Evolutionary conservation across 2,888 invertebrate genomes (phyloP).

Genomic region (Eledone cirrhosa): DNA sequence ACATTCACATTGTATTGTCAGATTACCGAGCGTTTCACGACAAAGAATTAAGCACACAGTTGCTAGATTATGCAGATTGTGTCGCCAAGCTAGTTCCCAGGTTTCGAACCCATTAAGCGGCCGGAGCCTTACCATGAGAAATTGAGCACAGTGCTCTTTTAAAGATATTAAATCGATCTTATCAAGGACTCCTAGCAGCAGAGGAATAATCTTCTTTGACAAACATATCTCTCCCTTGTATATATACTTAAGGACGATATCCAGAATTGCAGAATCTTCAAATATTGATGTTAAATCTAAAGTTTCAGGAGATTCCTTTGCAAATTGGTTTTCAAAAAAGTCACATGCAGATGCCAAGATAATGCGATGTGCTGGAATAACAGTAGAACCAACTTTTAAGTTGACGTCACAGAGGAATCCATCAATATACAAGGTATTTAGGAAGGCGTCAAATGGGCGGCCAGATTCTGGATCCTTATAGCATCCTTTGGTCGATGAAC

Average conservation of each 20-base stretch:
- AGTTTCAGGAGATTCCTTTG: not conserved
- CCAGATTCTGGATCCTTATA: not conserved
- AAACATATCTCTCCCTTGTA: not conserved
- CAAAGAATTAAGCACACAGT: not conserved
- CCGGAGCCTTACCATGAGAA: not conserved
- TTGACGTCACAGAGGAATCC: not conserved
- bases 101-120: not conserved
- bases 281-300: not conserved
- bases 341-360: not conserved
- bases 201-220: not conserved
- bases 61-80: not conserved
- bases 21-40: not conserved
- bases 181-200: not conserved
- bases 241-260: not conserved
- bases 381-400: not conserved
- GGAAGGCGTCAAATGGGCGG: not conserved
- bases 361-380: not conserved
- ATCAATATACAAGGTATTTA: not conserved
- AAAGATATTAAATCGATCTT: not conserved
- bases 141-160: not conserved
- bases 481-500: not conserved
- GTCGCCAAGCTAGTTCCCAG: slow-evolving; percentile 15
- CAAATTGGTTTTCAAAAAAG: not conserved
- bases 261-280: not conserved
- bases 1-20: not conserved